phyloP scores from a whole-genome alignment of 2,888 invertebrate species.

The Nephrocerus scutellatus region DNA sequence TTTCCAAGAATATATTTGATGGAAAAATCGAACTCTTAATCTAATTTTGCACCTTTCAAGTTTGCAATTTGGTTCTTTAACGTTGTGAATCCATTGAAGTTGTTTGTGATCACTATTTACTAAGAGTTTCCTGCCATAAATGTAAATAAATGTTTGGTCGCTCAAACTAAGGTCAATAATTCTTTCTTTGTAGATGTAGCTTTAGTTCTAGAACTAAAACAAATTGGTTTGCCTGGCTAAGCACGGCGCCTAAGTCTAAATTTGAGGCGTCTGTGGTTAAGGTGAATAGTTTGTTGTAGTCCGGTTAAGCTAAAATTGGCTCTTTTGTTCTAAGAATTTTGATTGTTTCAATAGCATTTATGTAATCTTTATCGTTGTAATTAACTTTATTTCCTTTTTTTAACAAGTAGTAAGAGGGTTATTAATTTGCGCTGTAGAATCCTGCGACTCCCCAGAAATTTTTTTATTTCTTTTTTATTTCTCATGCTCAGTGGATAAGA shows the following conservation, averaged over 20 bases:
- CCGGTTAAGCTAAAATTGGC: constrained; percentile 17
- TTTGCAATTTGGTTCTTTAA: constrained; percentile 10
- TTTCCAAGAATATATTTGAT: constrained; percentile 13
- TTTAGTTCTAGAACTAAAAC: constrained; percentile 1
- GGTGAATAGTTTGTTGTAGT: constrained; percentile 18
- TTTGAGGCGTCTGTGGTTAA: constrained; percentile 19
- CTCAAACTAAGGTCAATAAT: no score
- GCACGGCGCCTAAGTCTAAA: constrained; percentile 20
- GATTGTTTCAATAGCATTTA: constrained; percentile 8
- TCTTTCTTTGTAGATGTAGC: constrained; percentile 12
- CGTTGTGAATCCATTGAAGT: constrained; percentile 11
- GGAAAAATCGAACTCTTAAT: constrained; percentile 16
- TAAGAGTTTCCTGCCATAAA: constrained; percentile 15
- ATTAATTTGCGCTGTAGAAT: constrained; percentile 25
- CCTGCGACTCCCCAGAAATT: constrained; percentile 25
- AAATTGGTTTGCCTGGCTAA: no score
- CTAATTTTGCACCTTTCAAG: constrained; percentile 16
- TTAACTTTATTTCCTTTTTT: constrained; percentile 7
- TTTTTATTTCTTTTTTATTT: constrained; percentile 27
- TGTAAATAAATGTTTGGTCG: no score
- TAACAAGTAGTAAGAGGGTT: no score
- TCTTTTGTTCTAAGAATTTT: constrained; percentile 10
- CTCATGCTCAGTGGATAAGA: constrained; percentile 24
- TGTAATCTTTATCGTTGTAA: constrained; percentile 5
- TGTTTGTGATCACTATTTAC: constrained; percentile 19